Evolutionary conservation across 2,797 vertebrate genomes (phyloP), one percentile per base, ranked within the genome.

Genomic region (Neomorphus geoffroyi): DNA sequence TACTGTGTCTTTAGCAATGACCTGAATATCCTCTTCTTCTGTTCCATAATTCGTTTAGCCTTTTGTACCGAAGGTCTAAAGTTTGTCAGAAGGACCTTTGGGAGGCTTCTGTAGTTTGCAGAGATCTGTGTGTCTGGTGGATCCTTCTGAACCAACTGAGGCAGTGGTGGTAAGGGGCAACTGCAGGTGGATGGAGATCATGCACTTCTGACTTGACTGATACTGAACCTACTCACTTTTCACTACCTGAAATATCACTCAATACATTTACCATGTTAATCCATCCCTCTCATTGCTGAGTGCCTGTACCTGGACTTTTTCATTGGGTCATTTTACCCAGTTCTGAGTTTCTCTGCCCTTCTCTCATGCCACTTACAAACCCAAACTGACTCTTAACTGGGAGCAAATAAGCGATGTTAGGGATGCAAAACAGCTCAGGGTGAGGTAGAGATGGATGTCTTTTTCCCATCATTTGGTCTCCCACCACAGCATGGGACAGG

Each of bases 181-280:
- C 39, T 65, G 22, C 12, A 50, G 10, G 14, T 23, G 26, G 7
- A 5, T 62, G 73, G 69, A 80, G 46, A 39, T 45, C 21, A 2
- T 5, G 1, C 10, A 12, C 21, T 75, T 56, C 18, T 60, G 35
- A 22, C 45, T 88, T 21, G 7, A 21, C 24, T 22, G 24, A n/a
- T 33, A 19, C 35, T 24, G 46, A 50, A 46, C 26, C 13, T 33
- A 35, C 46, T 88, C 80, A 53, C 64, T 57, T 60, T 17, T 8
- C 22, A 19, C 11, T 73, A 37, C 28, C 77, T 66, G 33, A 70
- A 88, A 32, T 9, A 9, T 7, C 35, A 7, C 78, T 54, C 32
- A 37, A 7, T 9, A 57, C 9, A 37, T 45, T 27, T 8, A n/a
- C 13, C 1, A 0, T 2, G 8, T n/a, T 48, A 62, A 46, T 3